Base-by-base conservation (phyloP, 2,888 invertebrate species). In the Heliconius ethilla region DNA sequence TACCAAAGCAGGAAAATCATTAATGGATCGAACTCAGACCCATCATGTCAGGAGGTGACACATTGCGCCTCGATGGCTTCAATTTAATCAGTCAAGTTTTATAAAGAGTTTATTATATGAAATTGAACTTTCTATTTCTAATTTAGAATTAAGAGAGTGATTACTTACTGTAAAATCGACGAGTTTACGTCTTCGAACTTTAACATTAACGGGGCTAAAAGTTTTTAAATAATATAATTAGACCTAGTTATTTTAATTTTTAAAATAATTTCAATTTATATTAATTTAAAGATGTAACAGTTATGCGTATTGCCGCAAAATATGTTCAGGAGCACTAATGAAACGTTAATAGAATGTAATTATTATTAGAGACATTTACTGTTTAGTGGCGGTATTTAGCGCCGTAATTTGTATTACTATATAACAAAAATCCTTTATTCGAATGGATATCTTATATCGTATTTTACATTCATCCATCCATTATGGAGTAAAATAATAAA, bases 41-140 rank as follows among this genome's bases (percentile, higher is more conserved):
- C 10, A 9, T n/a, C 18, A 18, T 51, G 45, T 27, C 25, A 63
- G 27, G 6, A 63, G 27, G 13, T 1, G 5, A 5, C 65, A 29
- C 2, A 65, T 15, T 65, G 15, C 18, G 29, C 22, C 15, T 27
- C 3, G 18, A 65, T 29, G 29, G 18, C 18, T 29, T 65, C 9
- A 65, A 65, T 33, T 22, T 7, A 11, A 13, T 63, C 15, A 63
- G 63, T 63, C 15, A 27, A 18, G n/a, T 51, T 70, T 70, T 55
- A 22, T 55, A 55, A 70, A 29, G 22, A 72, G n/a, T 33, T 72
- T 55, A 29, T 6, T 22, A 72, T 33, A n/a, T 72, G 33, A 72
- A 72, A 72, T 22, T 37, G 15, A 59, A 72, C 55, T 33, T 55
- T 72, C 55, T 33, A 29, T 59, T 72, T 59, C 33, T 72, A 72